Percentiles rank a stretch among this genome's conserved stretches.
Conservation (phyloP, 1,140 invertebrate species). For the Cyclina sinensis region DNA sequence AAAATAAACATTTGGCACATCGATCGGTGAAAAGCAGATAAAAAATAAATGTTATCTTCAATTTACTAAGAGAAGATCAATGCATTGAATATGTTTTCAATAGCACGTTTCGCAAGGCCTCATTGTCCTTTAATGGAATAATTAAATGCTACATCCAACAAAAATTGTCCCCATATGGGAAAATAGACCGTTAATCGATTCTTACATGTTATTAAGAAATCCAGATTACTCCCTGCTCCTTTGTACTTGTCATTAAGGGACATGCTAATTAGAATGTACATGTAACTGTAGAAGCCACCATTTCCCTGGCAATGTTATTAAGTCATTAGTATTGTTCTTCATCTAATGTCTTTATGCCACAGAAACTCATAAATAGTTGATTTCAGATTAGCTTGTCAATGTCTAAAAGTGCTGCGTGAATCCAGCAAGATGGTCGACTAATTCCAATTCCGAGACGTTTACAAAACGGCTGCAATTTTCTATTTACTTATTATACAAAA, state of each 20-base stretch:
- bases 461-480: too few species aligned
- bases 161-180: slow-evolving; percentile 5
- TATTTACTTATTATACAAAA: too few species aligned
- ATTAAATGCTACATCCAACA: slow-evolving; percentile 7
- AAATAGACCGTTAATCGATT: slow-evolving; percentile 8
- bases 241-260: neutral
- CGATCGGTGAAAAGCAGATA: neutral
- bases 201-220: slow-evolving; percentile 28
- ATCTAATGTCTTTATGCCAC: neutral
- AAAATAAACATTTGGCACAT: neutral
- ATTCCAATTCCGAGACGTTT: too few species aligned
- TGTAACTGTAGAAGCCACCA: neutral
- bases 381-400: neutral
- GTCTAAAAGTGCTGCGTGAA: too few species aligned
- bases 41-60: neutral
- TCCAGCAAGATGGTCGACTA: too few species aligned
- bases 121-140: slow-evolving; percentile 2
- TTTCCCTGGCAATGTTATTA: neutral
- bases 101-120: neutral
- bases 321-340: neutral
- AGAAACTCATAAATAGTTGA: neutral
- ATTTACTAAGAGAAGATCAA: neutral
- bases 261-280: slow-evolving; percentile 5
- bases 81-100: neutral
- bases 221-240: neutral